Evolutionary conservation across 1,140 invertebrate genomes (phyloP).

Genomic region (Lepidurus couesii): DNA sequence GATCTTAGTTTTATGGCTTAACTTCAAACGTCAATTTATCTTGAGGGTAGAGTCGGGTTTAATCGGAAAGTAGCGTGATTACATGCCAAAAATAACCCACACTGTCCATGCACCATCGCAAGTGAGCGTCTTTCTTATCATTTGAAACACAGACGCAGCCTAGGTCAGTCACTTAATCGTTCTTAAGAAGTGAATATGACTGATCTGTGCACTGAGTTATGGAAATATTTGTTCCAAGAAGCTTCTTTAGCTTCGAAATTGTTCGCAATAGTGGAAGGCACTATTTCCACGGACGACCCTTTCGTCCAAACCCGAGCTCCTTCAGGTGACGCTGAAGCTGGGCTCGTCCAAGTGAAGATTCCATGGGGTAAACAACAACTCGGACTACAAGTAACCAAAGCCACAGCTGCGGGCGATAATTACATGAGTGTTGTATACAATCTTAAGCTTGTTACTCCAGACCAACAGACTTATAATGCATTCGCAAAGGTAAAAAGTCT

Average conservation of each 20-base stretch:
- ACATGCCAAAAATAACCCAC: neutral
- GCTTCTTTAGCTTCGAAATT: neutral
- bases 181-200: neutral
- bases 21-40: neutral
- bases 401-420: slow-evolving; percentile 26
- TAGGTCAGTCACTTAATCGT: neutral
- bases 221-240: neutral
- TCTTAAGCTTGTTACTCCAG: neutral
- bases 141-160: neutral
- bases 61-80: neutral
- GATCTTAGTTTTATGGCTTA: neutral
- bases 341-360: neutral
- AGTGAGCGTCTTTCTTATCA: neutral
- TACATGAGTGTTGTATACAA: slow-evolving; percentile 29
- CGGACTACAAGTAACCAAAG: neutral
- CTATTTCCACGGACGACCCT: neutral
- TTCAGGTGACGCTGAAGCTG: neutral
- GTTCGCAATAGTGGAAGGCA: neutral
- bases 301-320: neutral
- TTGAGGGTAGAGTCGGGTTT: neutral
- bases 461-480: neutral
- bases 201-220: neutral
- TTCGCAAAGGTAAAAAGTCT: neutral
- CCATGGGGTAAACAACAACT: neutral
- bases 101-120: too few species aligned